These are phyloP conservation scores for Platichthys stellatus DNA, from an alignment of 2,113 vertebrate genomes.

Conservation along the genomic window DNA sequence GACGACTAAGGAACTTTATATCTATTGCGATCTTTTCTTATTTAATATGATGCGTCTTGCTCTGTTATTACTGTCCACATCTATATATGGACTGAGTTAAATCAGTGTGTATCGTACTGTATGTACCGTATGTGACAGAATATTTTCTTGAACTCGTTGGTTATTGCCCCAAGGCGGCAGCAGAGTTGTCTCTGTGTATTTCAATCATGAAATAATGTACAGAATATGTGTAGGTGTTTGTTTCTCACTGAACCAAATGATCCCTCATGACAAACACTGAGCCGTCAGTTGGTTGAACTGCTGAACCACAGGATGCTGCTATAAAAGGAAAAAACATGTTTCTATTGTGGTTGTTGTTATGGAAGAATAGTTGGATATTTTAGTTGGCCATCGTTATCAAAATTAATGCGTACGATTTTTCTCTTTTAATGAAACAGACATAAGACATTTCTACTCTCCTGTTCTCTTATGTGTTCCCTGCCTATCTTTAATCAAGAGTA, in stretches of 20 bases:
- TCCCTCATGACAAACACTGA: not conserved
- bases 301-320: constrained; percentile 7
- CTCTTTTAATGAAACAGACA: not conserved
- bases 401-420: not conserved
- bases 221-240: constrained; percentile 35
- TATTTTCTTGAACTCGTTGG: constrained; percentile 13
- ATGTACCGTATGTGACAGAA: not conserved
- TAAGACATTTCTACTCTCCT: not conserved
- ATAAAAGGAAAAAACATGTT: not conserved
- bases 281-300: constrained; percentile 6
- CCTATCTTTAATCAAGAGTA: no score
- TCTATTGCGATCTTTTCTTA: not conserved
- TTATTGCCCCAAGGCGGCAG: constrained; percentile 35
- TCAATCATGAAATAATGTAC: constrained; percentile 32
- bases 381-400: not conserved
- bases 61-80: constrained; percentile 11
- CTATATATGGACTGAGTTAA: constrained; percentile 40
- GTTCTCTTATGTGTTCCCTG: not conserved
- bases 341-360: not conserved
- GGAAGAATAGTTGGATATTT: not conserved
- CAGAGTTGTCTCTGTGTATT: constrained; percentile 15
- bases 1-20: not conserved
- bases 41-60: constrained; percentile 3
- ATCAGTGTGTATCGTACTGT: constrained; percentile 6
- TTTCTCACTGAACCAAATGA: not conserved